Percentiles rank a stretch among this genome's conserved stretches.
These are phyloP conservation scores for Drosophila parvula DNA, from an alignment of 1,140 invertebrate species.

Conservation along the genomic window DNA sequence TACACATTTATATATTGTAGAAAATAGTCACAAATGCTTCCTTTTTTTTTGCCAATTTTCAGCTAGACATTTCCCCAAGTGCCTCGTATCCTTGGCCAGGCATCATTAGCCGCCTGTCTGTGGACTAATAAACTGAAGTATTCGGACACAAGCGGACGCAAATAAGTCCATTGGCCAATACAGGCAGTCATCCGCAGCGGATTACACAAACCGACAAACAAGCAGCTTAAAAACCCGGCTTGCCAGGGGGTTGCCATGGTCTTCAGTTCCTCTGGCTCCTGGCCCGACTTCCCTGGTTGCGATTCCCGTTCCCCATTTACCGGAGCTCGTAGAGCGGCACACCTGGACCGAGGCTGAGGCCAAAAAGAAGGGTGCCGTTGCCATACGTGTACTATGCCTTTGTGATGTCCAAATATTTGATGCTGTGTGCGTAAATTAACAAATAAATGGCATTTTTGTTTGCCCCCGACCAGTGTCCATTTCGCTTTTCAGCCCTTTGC, in stretches of 20 bases:
- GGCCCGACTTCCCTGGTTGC: constrained; percentile 1
- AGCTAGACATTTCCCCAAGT: constrained; percentile 9
- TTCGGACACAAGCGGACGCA: constrained; percentile 22
- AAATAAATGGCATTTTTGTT: constrained; percentile 79
- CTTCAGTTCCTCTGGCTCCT: neutral
- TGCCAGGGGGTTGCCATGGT: constrained; percentile 53
- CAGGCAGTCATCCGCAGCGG: constrained; percentile 57
- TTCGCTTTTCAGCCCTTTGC: constrained; percentile 36
- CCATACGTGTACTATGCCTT: constrained; percentile 27
- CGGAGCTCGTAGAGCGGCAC: neutral
- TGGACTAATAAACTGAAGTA: constrained; percentile 73
- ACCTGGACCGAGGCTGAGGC: constrained; percentile 33
- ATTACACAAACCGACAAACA: constrained; percentile 80
- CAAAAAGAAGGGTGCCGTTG: constrained; percentile 13
- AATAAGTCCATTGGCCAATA: constrained; percentile 40
- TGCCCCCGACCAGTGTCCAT: constrained; percentile 9
- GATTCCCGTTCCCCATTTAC: neutral
- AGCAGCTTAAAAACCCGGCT: constrained; percentile 73
- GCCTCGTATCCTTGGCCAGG: constrained; percentile 55
- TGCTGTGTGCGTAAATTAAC: constrained; percentile 79
- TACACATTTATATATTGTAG: neutral
- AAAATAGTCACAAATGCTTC: too few species aligned
- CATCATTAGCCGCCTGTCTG: constrained; percentile 66
- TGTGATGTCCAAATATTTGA: constrained; percentile 76
- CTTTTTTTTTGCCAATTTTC: too few species aligned